Conservation (phyloP, 2,113 vertebrate genomes). For the Meleagris gallopavo region DNA sequence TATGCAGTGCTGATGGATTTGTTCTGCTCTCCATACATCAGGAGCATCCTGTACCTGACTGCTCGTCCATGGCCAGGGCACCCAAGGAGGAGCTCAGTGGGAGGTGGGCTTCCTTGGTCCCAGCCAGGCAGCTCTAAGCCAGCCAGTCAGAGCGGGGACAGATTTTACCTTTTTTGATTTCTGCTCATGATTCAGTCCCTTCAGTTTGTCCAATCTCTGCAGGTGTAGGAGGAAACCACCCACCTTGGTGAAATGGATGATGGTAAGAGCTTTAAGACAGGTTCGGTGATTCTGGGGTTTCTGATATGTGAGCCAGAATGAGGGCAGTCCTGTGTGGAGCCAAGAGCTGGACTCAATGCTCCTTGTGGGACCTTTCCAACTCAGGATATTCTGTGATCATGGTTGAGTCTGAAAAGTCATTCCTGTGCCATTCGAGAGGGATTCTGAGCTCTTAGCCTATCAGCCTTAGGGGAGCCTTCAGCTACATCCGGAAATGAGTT, state of each 20-base stretch:
- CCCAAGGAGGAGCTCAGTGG: neutral
- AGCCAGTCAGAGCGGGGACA: neutral
- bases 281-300: too few relatives aligned
- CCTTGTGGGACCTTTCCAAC: too few relatives aligned
- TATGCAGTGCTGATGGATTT: neutral
- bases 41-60: neutral
- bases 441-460: neutral
- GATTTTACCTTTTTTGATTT: accelerated
- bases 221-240: neutral
- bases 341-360: too few relatives aligned
- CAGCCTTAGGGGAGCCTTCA: neutral
- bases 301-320: neutral
- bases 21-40: neutral
- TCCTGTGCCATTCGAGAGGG: accelerated
- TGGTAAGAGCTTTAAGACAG: too few relatives aligned
- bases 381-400: accelerated
- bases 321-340: too few relatives aligned
- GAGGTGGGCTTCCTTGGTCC: neutral
- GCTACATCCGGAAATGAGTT: accelerated
- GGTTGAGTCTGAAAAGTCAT: too few relatives aligned
- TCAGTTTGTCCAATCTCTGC: neutral
- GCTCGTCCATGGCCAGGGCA: neutral
- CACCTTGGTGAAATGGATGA: neutral
- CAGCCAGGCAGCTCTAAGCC: neutral
- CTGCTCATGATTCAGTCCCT: neutral